Base-by-base conservation (phyloP, 2,888 invertebrate species). In the Melipona beecheii region DNA sequence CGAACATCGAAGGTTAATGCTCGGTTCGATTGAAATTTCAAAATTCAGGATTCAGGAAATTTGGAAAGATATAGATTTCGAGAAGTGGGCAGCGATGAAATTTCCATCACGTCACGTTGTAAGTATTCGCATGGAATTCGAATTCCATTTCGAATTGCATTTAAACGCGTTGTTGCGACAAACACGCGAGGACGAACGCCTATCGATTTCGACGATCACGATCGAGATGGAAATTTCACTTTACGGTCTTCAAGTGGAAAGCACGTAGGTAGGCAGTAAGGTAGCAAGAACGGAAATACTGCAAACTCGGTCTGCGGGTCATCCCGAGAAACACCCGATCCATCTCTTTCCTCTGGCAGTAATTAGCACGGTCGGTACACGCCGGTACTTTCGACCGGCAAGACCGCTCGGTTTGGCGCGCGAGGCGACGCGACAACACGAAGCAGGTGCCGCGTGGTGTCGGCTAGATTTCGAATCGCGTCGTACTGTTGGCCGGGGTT, bases 391-490 rank as follows among this genome's bases (percentile, higher is more conserved):
- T 85, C 77, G 49, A 56, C 71, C 70, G 66, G 21, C 36, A 65
- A 36, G 36, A 65, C 36, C 36, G 64, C 64, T n/a, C 36, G 13
- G 11, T 62, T 4, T 19, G 56, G n/a, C 56, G 56, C 3, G 9
- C 43, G 43, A 43, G 43, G 43, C 11, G 43, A 43, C 43, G 43
- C 43, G 9, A 43, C 43, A 43, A 43, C 13, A 49, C 78, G 74
- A 62, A 77, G 74, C 87, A 86, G 83, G 86, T 88, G 87, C 84
- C 82, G 78, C 76, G 66, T 15, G 56, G 52, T 50, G 21, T 36
- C 43, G n/a, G 72, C 64, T 80, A 78, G 85, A 86, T 85, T 78
- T 76, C 75, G 74, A 70, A 70, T 24, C 24, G 56, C 75, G 49
- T 19, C 49, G 64, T 62, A 80, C 52, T 73, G 79, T 68, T 60